A percentile compares a stretch with the other conserved stretches of the same genome.
Conservation (phyloP, 2,797 vertebrate genomes). For the Vespertilio murinus region DNA sequence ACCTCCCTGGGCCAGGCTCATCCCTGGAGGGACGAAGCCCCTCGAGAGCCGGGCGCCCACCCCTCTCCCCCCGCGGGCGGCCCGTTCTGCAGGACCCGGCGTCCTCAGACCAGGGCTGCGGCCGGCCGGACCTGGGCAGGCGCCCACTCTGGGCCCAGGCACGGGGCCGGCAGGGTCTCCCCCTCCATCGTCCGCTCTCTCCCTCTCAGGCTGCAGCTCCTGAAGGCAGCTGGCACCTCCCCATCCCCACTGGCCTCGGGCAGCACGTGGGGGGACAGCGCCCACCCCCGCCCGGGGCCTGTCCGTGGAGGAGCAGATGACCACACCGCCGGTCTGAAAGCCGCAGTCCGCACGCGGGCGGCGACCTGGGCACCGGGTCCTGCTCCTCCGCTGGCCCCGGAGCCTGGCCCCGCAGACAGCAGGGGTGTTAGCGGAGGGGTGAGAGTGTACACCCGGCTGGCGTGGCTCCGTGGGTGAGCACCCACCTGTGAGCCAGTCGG, state of each 20-base stretch:
- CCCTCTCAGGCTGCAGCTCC: neutral
- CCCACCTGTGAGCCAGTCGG: no score
- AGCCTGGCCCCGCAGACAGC: neutral
- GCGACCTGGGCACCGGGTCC: fast-evolving
- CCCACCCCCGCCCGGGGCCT: neutral
- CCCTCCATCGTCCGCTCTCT: neutral
- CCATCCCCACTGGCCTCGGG: neutral
- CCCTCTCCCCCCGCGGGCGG: neutral
- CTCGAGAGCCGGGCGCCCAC: fast-evolving
- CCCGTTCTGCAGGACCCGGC: neutral
- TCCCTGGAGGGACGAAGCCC: neutral
- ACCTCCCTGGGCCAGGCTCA: neutral
- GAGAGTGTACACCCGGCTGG: neutral
- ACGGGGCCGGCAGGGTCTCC: fast-evolving
- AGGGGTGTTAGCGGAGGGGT: neutral
- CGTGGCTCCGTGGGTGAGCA: no score
- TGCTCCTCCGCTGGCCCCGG: fast-evolving
- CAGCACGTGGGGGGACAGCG: neutral
- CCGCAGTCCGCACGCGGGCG: neutral
- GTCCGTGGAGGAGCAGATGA: neutral
- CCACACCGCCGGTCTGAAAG: no score
- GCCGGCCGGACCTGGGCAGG: neutral
- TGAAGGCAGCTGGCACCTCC: neutral
- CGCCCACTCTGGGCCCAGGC: neutral
- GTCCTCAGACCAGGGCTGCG: neutral